phyloP scores from a whole-genome alignment of 1,140 invertebrate species.

The Triops longicaudatus region DNA sequence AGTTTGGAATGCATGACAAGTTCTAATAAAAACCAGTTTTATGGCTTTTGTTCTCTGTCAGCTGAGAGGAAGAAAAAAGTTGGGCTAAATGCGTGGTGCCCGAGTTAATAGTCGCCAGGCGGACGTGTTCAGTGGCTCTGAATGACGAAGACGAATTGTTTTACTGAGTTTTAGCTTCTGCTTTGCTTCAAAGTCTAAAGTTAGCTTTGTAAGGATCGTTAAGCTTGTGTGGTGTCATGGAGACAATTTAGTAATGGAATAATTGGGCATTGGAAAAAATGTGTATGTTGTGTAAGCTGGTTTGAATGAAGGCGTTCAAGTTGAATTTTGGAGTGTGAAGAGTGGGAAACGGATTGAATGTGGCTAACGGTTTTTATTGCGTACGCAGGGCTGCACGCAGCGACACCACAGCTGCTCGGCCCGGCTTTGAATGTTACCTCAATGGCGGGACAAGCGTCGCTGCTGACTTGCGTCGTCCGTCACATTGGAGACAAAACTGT shows the following conservation, averaged over 20 bases:
- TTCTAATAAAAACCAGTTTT: not conserved
- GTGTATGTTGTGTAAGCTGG: not conserved
- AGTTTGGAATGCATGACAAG: no score
- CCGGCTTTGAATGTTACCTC: conserved; percentile 26
- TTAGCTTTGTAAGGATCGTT: not conserved
- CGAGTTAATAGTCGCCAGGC: not conserved
- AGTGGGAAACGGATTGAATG: not conserved
- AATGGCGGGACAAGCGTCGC: conserved; percentile 18
- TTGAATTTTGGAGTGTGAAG: not conserved
- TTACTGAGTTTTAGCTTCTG: not conserved
- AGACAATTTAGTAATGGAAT: not conserved
- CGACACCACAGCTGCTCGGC: conserved; percentile 23
- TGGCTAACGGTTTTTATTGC: not conserved
- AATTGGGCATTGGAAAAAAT: not conserved
- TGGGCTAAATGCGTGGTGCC: not conserved
- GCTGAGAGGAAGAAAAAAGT: not conserved
- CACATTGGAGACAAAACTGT: conserved; percentile 28
- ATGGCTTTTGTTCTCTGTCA: not conserved
- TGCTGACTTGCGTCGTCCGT: conserved; percentile 23
- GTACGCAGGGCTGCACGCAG: conserved; percentile 1
- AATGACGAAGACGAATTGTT: conserved; percentile 5
- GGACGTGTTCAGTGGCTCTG: not conserved
- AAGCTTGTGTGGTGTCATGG: not conserved
- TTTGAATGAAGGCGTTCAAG: not conserved
- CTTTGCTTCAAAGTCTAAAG: not conserved